A percentile compares a stretch with the other conserved stretches of the same genome.
Evolutionary conservation across 1,140 invertebrate species (phyloP).

Genomic region (Trypoxylus dichotomus): DNA sequence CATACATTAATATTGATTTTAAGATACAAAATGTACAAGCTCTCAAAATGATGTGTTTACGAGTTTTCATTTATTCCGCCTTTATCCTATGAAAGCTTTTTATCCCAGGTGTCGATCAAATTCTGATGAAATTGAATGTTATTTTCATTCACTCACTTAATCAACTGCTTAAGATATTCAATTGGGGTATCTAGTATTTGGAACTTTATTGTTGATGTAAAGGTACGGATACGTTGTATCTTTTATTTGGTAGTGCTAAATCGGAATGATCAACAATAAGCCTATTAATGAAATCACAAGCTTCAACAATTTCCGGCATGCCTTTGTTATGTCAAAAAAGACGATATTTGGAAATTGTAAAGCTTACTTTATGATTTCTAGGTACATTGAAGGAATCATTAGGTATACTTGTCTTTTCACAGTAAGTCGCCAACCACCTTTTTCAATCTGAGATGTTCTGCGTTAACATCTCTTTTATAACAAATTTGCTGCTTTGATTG

Average conservation of each 20-base stretch:
- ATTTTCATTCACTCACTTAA: constrained; percentile 14
- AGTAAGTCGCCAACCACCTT: constrained; percentile 30
- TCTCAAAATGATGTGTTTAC: neutral
- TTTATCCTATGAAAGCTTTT: constrained; percentile 12
- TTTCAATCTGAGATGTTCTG: constrained; percentile 24
- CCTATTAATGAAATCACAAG: neutral
- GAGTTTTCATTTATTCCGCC: neutral
- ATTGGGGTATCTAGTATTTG: constrained; percentile 19
- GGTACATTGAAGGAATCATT: neutral
- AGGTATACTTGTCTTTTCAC: constrained; percentile 29
- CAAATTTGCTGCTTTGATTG: constrained; percentile 27
- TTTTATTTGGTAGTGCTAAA: constrained; percentile 27
- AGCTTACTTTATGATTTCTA: neutral
- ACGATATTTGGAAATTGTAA: constrained; percentile 3
- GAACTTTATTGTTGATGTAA: constrained; percentile 3
- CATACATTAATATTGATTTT: too few species aligned
- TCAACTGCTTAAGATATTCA: neutral
- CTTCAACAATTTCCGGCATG: neutral
- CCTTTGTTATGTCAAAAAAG: too few species aligned
- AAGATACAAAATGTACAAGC: too few species aligned
- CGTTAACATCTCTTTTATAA: constrained; percentile 16
- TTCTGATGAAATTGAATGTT: constrained; percentile 5
- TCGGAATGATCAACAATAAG: constrained; percentile 9
- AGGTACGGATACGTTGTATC: neutral
- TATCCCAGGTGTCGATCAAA: constrained; percentile 12